A percentile compares a stretch with the other conserved stretches of the same genome.
Evolutionary conservation across 2,113 vertebrate species (phyloP).

Genomic region (Cyanistes caeruleus): DNA sequence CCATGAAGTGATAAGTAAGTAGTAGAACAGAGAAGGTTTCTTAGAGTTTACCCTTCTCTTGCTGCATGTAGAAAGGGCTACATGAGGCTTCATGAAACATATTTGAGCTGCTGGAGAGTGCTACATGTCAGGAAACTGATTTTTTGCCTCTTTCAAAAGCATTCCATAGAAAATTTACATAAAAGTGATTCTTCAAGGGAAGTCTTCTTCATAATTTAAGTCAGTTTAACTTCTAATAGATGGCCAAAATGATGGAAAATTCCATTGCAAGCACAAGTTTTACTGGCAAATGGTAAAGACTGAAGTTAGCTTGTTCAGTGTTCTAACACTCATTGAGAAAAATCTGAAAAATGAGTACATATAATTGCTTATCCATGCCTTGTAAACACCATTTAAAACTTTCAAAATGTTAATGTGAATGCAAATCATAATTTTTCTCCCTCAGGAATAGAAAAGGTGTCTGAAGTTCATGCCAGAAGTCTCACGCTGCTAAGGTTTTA

Average conservation of each 20-base stretch:
- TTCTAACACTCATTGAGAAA: not conserved
- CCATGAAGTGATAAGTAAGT: not conserved
- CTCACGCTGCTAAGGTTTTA: not conserved
- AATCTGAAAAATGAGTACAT: not conserved
- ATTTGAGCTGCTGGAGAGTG: not conserved
- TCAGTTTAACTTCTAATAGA: not conserved
- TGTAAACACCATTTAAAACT: not conserved
- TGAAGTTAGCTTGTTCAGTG: not conserved
- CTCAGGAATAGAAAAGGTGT: conserved; percentile 15
- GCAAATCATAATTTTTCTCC: not conserved
- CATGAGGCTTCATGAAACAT: not conserved
- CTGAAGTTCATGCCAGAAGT: not conserved
- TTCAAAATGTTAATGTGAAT: conserved; percentile 26
- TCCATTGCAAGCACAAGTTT: not conserved
- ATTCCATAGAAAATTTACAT: not conserved
- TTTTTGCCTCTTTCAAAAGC: not conserved
- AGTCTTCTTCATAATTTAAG: not conserved
- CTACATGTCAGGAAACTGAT: not conserved
- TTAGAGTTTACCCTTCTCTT: not conserved
- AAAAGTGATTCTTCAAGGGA: not conserved
- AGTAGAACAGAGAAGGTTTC: not conserved
- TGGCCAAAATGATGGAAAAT: not conserved
- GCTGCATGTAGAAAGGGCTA: not conserved
- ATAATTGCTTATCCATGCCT: conserved; percentile 3
- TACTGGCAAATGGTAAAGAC: not conserved